Evolutionary conservation across 2,113 vertebrate genomes (phyloP).

Genomic region (Ramphastos sulfuratus): DNA sequence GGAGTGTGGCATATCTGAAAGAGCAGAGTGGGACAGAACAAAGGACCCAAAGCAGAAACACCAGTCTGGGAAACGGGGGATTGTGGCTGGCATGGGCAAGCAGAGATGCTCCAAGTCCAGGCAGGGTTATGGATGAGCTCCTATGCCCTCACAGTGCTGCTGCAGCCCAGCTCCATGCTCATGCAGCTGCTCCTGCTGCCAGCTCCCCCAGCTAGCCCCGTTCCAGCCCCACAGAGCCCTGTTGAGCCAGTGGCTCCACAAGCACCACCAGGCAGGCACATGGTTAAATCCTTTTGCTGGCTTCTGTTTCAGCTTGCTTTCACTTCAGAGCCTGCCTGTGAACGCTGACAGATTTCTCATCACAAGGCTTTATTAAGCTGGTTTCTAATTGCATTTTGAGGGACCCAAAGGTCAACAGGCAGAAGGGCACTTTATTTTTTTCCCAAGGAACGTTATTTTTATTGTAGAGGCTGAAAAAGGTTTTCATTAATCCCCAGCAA

Average conservation of each 20-base stretch:
- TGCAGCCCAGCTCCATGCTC: neutral
- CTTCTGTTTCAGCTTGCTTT: neutral
- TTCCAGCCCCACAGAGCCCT: fast-evolving
- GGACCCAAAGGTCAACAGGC: slow-evolving; percentile 27
- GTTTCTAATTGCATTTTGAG: slow-evolving; percentile 59
- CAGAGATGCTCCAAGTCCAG: neutral
- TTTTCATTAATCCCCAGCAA: slow-evolving; percentile 42
- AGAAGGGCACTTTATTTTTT: slow-evolving; percentile 25
- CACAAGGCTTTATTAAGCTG: slow-evolving; percentile 16
- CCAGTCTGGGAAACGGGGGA: neutral
- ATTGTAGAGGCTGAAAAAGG: slow-evolving; percentile 1
- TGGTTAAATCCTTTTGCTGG: neutral
- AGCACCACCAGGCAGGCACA: neutral
- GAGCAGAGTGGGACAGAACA: neutral
- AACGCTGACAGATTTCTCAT: neutral
- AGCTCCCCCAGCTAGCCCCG: neutral
- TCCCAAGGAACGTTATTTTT: neutral
- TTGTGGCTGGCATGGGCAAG: neutral
- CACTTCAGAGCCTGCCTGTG: neutral
- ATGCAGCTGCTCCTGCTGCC: neutral
- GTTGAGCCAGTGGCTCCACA: neutral
- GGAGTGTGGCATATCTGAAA: fast-evolving
- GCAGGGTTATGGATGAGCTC: neutral
- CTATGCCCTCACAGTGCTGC: neutral
- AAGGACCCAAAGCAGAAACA: fast-evolving